phyloP scores from a whole-genome alignment of 2,113 vertebrate species.

The Uria aalge region DNA sequence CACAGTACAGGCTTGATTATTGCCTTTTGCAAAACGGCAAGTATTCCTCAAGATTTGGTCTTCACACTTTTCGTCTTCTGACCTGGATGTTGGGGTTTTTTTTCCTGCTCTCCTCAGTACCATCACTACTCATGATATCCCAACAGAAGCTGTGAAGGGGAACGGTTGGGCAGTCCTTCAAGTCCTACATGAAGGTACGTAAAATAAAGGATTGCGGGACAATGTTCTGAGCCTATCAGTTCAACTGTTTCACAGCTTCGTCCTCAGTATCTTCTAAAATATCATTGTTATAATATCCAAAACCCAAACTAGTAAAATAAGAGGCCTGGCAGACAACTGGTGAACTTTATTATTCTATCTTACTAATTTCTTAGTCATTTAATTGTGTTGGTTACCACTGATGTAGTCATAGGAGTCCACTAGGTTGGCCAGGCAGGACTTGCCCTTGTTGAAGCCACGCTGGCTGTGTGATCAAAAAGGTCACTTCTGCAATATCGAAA shows the following conservation, averaged over 20 bases:
- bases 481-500: background rate
- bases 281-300: background rate
- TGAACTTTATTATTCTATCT: background rate
- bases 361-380: background rate
- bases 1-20: background rate
- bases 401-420: background rate
- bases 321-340: background rate
- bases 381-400: background rate
- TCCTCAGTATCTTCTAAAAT: background rate
- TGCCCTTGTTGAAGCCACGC: background rate
- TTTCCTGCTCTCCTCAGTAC: background rate
- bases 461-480: background rate
- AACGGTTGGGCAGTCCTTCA: background rate
- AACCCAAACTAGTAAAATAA: background rate
- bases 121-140: background rate
- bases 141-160: background rate
- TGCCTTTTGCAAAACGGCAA: background rate
- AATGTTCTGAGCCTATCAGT: background rate
- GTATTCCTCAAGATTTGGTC: background rate
- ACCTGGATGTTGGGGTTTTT: background rate
- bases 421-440: background rate
- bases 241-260: background rate
- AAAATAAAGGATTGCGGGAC: background rate
- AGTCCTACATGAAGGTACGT: background rate
- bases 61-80: background rate